A percentile compares a stretch with the other conserved stretches of the same genome.
Evolutionary conservation across 23 tunicate genomes (phyloP).

Genomic region (Clavelina lepadiformis): DNA sequence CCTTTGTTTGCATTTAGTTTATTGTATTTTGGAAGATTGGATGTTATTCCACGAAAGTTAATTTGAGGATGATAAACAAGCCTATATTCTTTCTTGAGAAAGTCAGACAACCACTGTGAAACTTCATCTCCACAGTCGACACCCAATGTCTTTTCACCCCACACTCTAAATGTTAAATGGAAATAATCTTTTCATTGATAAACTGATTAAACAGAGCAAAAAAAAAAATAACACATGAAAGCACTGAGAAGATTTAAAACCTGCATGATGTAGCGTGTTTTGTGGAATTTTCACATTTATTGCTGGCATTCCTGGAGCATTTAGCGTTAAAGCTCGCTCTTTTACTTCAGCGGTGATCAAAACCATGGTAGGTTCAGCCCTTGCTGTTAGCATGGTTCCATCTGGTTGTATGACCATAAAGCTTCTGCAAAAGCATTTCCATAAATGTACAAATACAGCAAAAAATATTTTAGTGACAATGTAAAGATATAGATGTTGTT

Average conservation of each 20-base stretch:
- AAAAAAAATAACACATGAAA: not conserved
- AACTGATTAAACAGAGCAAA: not conserved
- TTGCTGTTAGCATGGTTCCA: constrained; percentile 50
- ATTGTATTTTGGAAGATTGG: too few relatives aligned
- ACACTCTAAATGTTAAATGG: constrained; percentile 9
- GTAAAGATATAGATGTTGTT: too few relatives aligned
- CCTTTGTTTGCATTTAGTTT: too few relatives aligned
- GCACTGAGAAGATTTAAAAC: not conserved
- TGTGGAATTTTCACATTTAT: constrained; percentile 24
- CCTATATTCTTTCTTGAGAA: constrained; percentile 12
- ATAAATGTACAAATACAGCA: too few relatives aligned
- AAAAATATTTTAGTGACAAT: too few relatives aligned
- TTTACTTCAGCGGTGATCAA: constrained; percentile 9
- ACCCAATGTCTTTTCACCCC: constrained; percentile 41
- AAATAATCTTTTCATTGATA: not conserved
- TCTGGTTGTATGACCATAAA: constrained; percentile 37
- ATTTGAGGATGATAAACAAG: constrained; percentile 27
- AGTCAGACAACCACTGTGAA: constrained; percentile 36
- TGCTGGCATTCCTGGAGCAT: constrained; percentile 22
- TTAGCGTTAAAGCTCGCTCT: not conserved
- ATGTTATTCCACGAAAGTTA: constrained; percentile 1
- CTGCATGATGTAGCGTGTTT: constrained; percentile 24
- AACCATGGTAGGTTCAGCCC: constrained; percentile 43
- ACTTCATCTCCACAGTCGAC: constrained; percentile 72
- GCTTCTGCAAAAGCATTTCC: constrained; percentile 24